These are phyloP conservation scores for Pangasius krempfi DNA, from an alignment of 2,797 vertebrate species.

Conservation along the genomic window DNA sequence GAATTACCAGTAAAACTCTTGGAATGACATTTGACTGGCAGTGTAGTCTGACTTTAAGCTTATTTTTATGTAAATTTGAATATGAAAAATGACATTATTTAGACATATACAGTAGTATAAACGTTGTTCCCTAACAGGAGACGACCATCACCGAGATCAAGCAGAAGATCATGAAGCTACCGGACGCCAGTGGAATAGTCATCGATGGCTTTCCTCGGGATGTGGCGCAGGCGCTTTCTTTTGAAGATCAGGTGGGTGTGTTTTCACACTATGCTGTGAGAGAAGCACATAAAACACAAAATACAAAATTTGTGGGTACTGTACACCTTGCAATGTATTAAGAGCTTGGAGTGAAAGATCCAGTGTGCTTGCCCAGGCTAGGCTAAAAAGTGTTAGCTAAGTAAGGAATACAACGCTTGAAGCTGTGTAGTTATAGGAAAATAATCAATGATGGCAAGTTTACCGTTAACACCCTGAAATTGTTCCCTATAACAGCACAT, in stretches of 20 bases:
- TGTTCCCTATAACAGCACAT: not conserved
- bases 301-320: not conserved
- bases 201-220: slow-evolving; percentile 98
- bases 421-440: not conserved
- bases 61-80: not conserved
- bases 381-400: not conserved
- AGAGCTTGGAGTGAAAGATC: not conserved
- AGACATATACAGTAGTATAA: no score
- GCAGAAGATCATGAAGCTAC: slow-evolving; percentile 97
- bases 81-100: no score
- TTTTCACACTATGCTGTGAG: not conserved
- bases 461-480: not conserved
- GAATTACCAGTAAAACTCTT: not conserved
- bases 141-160: slow-evolving; percentile 99
- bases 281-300: not conserved
- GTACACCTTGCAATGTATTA: not conserved
- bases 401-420: not conserved
- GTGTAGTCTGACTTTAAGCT: not conserved
- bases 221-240: slow-evolving; percentile 94
- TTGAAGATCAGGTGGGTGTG: slow-evolving; percentile 93
- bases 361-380: no score
- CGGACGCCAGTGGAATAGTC: slow-evolving; percentile 91
- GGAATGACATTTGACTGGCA: not conserved
- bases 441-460: not conserved
- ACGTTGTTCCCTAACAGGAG: slow-evolving; percentile 77